Evolutionary conservation across 2,888 invertebrate genomes (phyloP).

Genomic region (Cephus pulcher): DNA sequence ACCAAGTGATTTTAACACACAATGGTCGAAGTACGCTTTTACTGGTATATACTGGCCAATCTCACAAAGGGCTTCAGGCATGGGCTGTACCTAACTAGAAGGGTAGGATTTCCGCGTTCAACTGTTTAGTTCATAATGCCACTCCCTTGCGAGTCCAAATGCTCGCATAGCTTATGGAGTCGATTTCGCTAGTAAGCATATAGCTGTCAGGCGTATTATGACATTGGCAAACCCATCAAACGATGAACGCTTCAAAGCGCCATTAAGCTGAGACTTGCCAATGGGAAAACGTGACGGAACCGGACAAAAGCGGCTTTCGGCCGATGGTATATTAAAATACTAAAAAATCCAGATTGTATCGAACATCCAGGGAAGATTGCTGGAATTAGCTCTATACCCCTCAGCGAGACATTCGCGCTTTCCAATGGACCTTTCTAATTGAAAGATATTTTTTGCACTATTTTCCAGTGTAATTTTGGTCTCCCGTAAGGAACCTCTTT

Average conservation of each 20-base stretch:
- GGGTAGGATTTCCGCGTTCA: conserved; percentile 12
- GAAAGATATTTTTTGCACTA: not conserved
- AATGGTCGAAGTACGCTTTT: conserved; percentile 44
- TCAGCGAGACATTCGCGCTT: not conserved
- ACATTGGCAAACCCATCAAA: conserved; percentile 55
- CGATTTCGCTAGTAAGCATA: conserved; percentile 5
- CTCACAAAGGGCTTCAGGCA: conserved; percentile 44
- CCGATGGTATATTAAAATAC: not conserved
- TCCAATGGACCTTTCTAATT: not conserved
- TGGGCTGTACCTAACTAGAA: not conserved
- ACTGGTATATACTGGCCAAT: conserved; percentile 52
- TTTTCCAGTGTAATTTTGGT: not conserved
- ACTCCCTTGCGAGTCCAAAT: conserved; percentile 5
- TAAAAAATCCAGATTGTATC: not conserved
- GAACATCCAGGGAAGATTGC: not conserved
- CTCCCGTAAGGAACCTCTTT: not conserved
- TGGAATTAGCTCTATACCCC: not conserved
- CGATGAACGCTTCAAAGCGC: conserved; percentile 49
- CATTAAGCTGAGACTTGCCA: conserved; percentile 4
- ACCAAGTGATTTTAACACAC: conserved; percentile 30
- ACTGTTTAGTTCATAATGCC: conserved; percentile 30
- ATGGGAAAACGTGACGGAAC: not conserved
- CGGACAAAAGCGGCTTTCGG: not conserved
- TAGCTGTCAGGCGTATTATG: conserved; percentile 35
- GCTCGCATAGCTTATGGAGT: conserved; percentile 16